Evolutionary conservation across 2,888 invertebrate species (phyloP).

Genomic region (Scelioninae gen. 2): DNA sequence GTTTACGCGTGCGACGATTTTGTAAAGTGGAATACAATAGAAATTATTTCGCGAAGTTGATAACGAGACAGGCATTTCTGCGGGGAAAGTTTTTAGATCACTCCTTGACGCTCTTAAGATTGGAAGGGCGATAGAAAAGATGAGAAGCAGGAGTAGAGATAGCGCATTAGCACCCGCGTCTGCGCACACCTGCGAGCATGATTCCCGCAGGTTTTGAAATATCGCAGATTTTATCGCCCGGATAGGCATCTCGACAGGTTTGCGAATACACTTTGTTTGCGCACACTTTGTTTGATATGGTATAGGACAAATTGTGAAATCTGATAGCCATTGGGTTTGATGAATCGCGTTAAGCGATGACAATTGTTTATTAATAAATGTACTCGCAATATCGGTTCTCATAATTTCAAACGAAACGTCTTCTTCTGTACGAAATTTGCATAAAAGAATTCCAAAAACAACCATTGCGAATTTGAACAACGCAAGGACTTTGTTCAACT

Average conservation of each 20-base stretch:
- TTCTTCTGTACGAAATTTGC: no score
- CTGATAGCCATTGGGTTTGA: no score
- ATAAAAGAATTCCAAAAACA: no score
- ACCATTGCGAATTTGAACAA: no score
- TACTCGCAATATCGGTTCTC: no score
- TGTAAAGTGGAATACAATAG: conserved; percentile 4
- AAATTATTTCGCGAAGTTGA: conserved; percentile 31
- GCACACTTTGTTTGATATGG: no score
- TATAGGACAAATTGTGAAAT: neutral
- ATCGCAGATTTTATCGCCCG: conserved; percentile 19
- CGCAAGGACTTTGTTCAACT: no score
- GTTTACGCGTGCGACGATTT: conserved; percentile 4
- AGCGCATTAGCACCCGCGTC: conserved; percentile 36
- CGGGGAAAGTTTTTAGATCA: conserved; percentile 44
- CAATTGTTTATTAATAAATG: no score
- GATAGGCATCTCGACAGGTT: neutral
- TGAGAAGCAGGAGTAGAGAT: conserved; percentile 11
- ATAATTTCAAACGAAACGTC: no score
- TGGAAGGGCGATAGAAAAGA: conserved; percentile 25
- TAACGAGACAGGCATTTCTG: conserved; percentile 30
- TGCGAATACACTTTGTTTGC: no score
- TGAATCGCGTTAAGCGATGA: no score
- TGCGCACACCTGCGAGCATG: conserved; percentile 24
- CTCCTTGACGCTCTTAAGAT: conserved; percentile 24
- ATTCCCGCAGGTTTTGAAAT: no score